phyloP scores from a whole-genome alignment of 2,888 invertebrate species.

The Xestoiulus laeticollis region DNA sequence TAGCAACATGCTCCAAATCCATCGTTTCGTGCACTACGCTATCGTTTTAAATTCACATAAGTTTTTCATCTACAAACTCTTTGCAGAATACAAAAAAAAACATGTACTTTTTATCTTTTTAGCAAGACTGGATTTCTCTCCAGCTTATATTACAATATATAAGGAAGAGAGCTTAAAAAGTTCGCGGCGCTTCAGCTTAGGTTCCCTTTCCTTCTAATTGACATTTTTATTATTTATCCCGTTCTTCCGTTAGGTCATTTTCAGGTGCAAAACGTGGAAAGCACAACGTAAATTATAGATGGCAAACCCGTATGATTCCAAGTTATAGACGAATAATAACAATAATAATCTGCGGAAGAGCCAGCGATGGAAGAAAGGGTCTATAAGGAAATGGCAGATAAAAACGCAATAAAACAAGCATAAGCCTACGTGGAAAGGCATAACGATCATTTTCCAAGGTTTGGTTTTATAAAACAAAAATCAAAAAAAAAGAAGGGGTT shows the following conservation, averaged over 20 bases:
- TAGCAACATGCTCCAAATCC: too few species aligned
- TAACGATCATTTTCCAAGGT: not conserved
- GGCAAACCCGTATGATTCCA: not conserved
- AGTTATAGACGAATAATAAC: constrained; percentile 32
- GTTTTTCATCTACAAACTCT: too few species aligned
- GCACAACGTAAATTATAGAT: not conserved
- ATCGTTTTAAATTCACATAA: too few species aligned
- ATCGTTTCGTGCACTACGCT: too few species aligned
- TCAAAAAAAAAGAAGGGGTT: not conserved
- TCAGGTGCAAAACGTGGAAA: not conserved
- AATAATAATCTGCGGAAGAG: constrained; percentile 32
- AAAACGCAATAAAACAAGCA: constrained; percentile 28
- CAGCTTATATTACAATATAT: too few species aligned
- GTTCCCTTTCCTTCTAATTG: not conserved
- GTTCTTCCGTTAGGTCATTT: not conserved
- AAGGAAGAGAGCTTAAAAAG: not conserved
- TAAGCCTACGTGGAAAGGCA: not conserved
- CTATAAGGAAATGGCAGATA: constrained; percentile 23
- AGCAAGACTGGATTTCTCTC: too few species aligned
- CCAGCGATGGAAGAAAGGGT: not conserved
- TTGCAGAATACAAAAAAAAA: too few species aligned
- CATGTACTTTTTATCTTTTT: too few species aligned
- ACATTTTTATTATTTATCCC: not conserved
- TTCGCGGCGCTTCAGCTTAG: not conserved
- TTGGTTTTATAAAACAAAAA: not conserved